Conservation (phyloP, 1,140 invertebrate genomes). For the Aphaenogaster floridana region DNA sequence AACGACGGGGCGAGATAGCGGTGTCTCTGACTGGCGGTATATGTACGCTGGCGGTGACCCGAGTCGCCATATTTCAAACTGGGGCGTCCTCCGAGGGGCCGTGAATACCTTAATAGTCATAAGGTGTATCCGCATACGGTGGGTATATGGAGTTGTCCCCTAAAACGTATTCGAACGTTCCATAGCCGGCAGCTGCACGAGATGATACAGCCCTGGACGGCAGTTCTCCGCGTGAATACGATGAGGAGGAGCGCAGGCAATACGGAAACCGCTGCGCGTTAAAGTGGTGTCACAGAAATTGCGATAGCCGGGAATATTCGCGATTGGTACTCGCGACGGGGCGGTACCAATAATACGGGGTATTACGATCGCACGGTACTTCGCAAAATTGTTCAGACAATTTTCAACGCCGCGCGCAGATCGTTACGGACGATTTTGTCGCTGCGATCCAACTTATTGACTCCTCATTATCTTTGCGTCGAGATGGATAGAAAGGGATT, state of each 20-base stretch:
- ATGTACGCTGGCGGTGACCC: constrained; percentile 54
- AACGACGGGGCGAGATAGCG: constrained; percentile 47
- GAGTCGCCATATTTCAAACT: constrained; percentile 82
- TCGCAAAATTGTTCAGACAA: constrained; percentile 53
- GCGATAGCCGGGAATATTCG: constrained; percentile 46
- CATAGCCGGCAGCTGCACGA: constrained; percentile 17
- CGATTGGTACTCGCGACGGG: constrained; percentile 50
- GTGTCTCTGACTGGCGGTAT: constrained; percentile 48
- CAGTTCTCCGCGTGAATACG: constrained; percentile 59
- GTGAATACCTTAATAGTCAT: constrained; percentile 86
- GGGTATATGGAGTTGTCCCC: constrained; percentile 55
- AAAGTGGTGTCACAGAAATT: constrained; percentile 45
- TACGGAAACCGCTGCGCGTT: neutral
- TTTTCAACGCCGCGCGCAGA: constrained; percentile 38
- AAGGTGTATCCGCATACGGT: constrained; percentile 77
- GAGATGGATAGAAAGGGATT: neutral
- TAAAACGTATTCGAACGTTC: constrained; percentile 63
- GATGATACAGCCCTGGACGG: constrained; percentile 65
- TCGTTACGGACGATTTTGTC: neutral
- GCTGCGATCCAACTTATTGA: neutral
- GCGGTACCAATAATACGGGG: constrained; percentile 27
- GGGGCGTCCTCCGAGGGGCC: constrained; percentile 81
- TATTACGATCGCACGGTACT: constrained; percentile 48
- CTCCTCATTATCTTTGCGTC: neutral
- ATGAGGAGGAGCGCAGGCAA: constrained; percentile 27